A percentile compares a stretch with the other conserved stretches of the same genome.
Evolutionary conservation across 2,888 invertebrate genomes (phyloP).

Genomic region (Drosophila falleni): DNA sequence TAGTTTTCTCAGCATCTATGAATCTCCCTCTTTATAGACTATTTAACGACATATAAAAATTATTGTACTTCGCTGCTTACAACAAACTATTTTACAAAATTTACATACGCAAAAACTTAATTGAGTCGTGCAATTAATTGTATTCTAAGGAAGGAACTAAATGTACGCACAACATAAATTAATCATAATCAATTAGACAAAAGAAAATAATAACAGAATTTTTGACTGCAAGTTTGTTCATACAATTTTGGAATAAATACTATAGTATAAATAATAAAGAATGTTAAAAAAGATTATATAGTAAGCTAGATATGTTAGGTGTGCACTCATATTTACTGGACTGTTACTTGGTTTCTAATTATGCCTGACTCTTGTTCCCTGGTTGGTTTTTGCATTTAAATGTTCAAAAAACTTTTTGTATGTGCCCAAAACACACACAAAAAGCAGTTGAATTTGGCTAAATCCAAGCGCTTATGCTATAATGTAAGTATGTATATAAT

Average conservation of each 20-base stretch:
- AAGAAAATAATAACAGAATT: constrained; percentile 18
- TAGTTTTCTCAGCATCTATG: constrained; percentile 59
- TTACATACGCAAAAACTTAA: constrained; percentile 70
- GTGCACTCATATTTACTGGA: constrained; percentile 53
- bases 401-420: constrained; percentile 47
- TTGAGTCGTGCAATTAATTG: constrained; percentile 49
- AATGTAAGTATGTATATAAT: constrained; percentile 37
- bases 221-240: constrained; percentile 35
- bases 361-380: constrained; percentile 66
- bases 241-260: constrained; percentile 33
- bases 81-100: constrained; percentile 80
- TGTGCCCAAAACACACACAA: constrained; percentile 13
- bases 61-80: constrained; percentile 81
- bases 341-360: constrained; percentile 39
- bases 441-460: constrained; percentile 54
- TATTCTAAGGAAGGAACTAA: constrained; percentile 66
- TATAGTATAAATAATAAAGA: constrained; percentile 55
- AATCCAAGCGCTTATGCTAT: constrained; percentile 45
- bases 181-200: constrained; percentile 42
- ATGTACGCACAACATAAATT: constrained; percentile 53
- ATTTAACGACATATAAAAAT: constrained; percentile 73
- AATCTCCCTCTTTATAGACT: constrained; percentile 63
- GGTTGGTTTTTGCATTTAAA: constrained; percentile 48
- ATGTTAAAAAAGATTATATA: constrained; percentile 54
- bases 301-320: constrained; percentile 56